Base-by-base conservation (phyloP, 2,888 invertebrate species). In the Ashinkailepas kermadecensis region DNA sequence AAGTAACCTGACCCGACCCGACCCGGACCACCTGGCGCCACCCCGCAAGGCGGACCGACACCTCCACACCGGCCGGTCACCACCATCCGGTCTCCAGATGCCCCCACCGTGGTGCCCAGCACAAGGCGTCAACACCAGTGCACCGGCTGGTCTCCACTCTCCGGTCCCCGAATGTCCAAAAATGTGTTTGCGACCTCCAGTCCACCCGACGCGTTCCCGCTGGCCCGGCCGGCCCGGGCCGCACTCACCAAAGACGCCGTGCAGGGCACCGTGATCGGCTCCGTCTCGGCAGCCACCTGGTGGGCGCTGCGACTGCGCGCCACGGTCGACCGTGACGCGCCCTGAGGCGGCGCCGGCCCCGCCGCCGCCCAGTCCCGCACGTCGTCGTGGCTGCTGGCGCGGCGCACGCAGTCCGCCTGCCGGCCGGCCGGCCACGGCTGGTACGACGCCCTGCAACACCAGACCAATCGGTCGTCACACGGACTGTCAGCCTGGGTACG, bases 391-490 rank as follows among this genome's bases (percentile, higher is more conserved):
- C 65, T 65, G 23, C 65, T 65, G 65, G 65, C 65, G n/a, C 65
- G 65, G 4, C 65, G 65, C 9, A 65, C 65, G 23, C 65, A 65
- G 65, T 65, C 65, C 23, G 62, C 18, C 62, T 65, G 65, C 23
- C 18, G 65, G 12, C 65, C 23, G 65, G 65, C 23, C 65, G 65
- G 65, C 65, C 65, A 65, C 65, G 65, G 65, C 65, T 65, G 65
- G 23, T 65, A 23, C 65, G 65, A 23, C n/a, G 23, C 18, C 65
- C 65, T 65, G 65, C 64, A 64, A 18, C 59, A 59, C 12, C 64
- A 64, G 18, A 64, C 64, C 8, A 21, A 1, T 9, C 64, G 13
- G 9, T 1, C 18, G 18, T 9, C 21, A 64, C 64, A 11, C 58
- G 15, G 64, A 11, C 64, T 0, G 18, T 13, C 64, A 21, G 64